Evolutionary conservation across 2,797 vertebrate genomes (phyloP), one percentile per base, ranked within the genome.

Genomic region (Echeneis naucrates): DNA sequence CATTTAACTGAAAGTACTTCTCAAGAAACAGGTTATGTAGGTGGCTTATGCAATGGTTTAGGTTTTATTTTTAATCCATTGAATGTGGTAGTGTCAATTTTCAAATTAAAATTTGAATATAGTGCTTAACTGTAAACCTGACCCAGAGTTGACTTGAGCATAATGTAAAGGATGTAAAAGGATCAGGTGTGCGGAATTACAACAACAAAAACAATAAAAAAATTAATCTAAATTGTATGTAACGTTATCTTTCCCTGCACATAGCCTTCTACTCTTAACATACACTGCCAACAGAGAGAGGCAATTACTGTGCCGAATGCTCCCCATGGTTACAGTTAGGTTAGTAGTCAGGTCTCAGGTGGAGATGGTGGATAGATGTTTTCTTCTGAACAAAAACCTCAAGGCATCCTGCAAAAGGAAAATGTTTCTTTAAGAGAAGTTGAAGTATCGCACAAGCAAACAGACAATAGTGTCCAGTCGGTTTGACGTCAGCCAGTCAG

Each of bases 1-100:
- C 75, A 84, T 92, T 90, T 89, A 56, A 83, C 72, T 86, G 55
- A 81, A 88, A 88, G 85, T 87, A 82, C 81, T 83, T 86, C 76
- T 88, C 80, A 92, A 88, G 89, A 80, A 89, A 84, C 82, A 88
- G 79, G 83, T 89, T 81, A 88, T 88, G 89, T 82, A 89, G 85
- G 83, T 87, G 82, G 82, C 81, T 90, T 87, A 87, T 77, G 87
- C 86, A 90, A 88, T 62, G 58, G 61, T 75, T 79, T 71, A 53
- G 50, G 74, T 68, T 81, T 70, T 92, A 89, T 88, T 90, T 92
- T 87, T 79, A 87, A 75, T 81, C 69, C 55, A 8, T 9, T 35
- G 55, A 63, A 50, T 45, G 52, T 44, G 63, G 80, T 87, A 73
- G 33, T 44, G 69, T 68, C 50, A 48, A n/a, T 77, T 71, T 68